These are phyloP conservation scores for Caenorhabditis elegans DNA, from an alignment of 1,140 invertebrate genomes.

Conservation along the genomic window WBcel235 BX284603.4:5001001-5001500, in stretches of 20 bases:
- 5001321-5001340: too few relatives aligned
- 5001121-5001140: neutral
- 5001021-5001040: neutral
- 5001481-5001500: too few relatives aligned
- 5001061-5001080: neutral
- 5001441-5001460: too few relatives aligned
- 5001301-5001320: too few relatives aligned
- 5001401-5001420: too few relatives aligned
- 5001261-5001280: slow-evolving; percentile 4
- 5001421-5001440: too few relatives aligned
- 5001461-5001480: too few relatives aligned
- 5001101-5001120: neutral
- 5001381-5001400: too few relatives aligned
- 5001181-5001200: slow-evolving; percentile 7
- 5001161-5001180: neutral
- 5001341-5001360: too few relatives aligned
- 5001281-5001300: neutral
- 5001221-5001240: neutral
- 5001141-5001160: neutral
- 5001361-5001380: too few relatives aligned
- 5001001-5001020: too few relatives aligned
- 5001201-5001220: neutral
- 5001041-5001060: neutral
- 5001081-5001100: neutral
- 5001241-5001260: neutral